Base-by-base conservation (phyloP, 1,140 invertebrate genomes). In the Neotoxoptera formosana region DNA sequence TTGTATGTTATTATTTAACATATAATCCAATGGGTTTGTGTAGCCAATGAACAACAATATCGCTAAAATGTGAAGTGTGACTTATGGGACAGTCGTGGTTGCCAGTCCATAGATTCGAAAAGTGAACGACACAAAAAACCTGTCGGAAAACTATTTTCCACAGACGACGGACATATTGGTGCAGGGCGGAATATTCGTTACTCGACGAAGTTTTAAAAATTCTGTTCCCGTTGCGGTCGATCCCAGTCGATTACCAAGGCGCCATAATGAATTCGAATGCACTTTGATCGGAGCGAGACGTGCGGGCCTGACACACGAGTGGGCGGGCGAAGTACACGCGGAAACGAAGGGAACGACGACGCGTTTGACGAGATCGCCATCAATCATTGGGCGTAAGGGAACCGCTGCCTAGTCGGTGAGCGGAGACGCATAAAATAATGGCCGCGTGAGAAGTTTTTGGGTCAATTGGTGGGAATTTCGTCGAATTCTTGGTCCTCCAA, bases 351-450 rank as follows among this genome's bases (percentile, higher is more conserved):
- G n/a, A 36, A 36, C n/a, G 17, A 88, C 1, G 4, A 9, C 34
- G n/a, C 20, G 48, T 89, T 53, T 53, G 41, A 86, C 84, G 45
- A 47, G 45, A 86, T 86, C 84, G 84, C 87, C 48, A 89, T 89
- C 87, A 89, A 89, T 89, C 87, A 36, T 53, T 53, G 87, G 20
- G 25, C 9, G 25, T 45, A 9, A 45, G 41, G 23, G 21, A 23
- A 45, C 23, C 41, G 41, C 41, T 41, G 41, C 41, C 83, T 41
- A 86, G 3, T 2, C 11, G 23, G 41, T 86, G 41, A n/a, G 48
- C 4, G 87, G 20, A 14, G 17, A 51, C 1, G 20, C n/a, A 88
- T 53, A 88, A 30, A 41, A 60, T 90, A 90, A 90, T 41, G 36
- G 51, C 17, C 36, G 88, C 30, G 30, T 6, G 48, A 51, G 88